Percentiles rank a stretch among this genome's conserved stretches.
phyloP scores from a whole-genome alignment of 2,113 vertebrate genomes.

The Sciurus niger region DNA sequence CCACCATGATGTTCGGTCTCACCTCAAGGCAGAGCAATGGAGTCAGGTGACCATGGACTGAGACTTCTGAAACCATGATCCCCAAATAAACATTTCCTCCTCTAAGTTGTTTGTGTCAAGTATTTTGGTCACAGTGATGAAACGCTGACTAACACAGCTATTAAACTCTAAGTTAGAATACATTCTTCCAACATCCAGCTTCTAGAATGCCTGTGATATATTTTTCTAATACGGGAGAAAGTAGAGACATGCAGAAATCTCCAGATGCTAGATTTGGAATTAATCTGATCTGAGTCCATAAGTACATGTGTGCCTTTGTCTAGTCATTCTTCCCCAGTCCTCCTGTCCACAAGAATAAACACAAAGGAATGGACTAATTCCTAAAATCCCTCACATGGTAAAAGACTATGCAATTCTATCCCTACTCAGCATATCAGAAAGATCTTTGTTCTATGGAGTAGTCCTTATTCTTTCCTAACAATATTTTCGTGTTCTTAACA shows the following conservation, averaged over 20 bases:
- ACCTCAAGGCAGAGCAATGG: too few relatives aligned
- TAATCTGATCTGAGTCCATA: not conserved
- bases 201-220: slow-evolving; percentile 15
- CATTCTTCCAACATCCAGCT: slow-evolving; percentile 9
- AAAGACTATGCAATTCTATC: not conserved
- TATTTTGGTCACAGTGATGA: too few relatives aligned
- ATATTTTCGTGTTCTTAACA: not conserved
- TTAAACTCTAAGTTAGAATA: not conserved
- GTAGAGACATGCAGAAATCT: not conserved
- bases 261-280: not conserved
- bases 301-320: not conserved
- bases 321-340: not conserved
- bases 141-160: too few relatives aligned
- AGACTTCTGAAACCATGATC: too few relatives aligned
- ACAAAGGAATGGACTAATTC: not conserved
- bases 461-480: not conserved
- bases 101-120: too few relatives aligned
- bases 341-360: not conserved
- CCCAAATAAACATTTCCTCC: too few relatives aligned
- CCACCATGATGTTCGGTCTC: too few relatives aligned
- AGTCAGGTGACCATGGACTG: too few relatives aligned
- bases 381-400: not conserved
- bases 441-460: not conserved
- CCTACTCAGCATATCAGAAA: not conserved
- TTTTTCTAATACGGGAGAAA: not conserved